These are phyloP conservation scores for Jacana jacana DNA, from an alignment of 2,113 vertebrate genomes.

Conservation along the genomic window DNA sequence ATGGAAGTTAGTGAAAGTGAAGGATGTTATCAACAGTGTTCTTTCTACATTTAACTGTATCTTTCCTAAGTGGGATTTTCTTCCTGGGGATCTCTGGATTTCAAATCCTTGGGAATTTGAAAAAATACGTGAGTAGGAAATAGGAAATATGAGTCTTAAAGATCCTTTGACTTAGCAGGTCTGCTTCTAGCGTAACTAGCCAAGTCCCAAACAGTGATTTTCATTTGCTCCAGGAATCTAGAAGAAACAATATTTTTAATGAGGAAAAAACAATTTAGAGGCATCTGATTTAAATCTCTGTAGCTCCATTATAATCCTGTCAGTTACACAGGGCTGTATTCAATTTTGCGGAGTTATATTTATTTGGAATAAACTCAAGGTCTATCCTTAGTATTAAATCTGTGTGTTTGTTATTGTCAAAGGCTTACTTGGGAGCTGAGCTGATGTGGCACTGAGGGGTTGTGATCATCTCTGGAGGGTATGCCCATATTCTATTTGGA, in stretches of 20 bases:
- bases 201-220: not conserved
- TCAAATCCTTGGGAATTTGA: not conserved
- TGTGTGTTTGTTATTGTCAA: not conserved
- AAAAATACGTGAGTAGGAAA: not conserved
- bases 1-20: slow-evolving; percentile 48
- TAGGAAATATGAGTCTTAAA: not conserved
- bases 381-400: not conserved
- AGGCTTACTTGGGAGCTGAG: not conserved
- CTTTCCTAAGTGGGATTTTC: slow-evolving; percentile 5
- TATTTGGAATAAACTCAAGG: not conserved
- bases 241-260: not conserved
- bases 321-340: not conserved
- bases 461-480: not conserved
- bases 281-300: not conserved
- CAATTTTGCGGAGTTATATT: not conserved
- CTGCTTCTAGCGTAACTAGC: not conserved
- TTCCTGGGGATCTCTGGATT: not conserved
- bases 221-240: not conserved
- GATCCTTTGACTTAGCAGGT: not conserved
- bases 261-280: not conserved
- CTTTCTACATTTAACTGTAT: not conserved
- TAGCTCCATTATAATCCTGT: not conserved
- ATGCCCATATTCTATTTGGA: not conserved
- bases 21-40: slow-evolving; percentile 26
- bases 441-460: not conserved